A percentile compares a stretch with the other conserved stretches of the same genome.
Evolutionary conservation across 2,888 invertebrate species (phyloP).

Genomic region (Drosophila austrosaltans): DNA sequence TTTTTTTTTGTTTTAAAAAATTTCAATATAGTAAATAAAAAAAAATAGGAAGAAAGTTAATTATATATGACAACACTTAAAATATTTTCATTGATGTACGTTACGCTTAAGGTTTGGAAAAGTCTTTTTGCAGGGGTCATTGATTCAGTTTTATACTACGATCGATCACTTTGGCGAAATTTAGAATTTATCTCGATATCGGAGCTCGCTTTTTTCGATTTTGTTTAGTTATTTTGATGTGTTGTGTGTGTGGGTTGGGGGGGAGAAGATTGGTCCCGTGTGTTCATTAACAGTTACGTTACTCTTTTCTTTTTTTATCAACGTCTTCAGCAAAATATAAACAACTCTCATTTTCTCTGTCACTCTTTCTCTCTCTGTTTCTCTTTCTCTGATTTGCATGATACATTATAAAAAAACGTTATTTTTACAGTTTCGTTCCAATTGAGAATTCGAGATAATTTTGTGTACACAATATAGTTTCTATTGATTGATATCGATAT

Average conservation of each 20-base stretch:
- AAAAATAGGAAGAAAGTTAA: conserved; percentile 13
- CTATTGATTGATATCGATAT: conserved; percentile 52
- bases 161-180: conserved; percentile 71
- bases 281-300: conserved; percentile 59
- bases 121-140: conserved; percentile 8
- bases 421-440: conserved; percentile 65
- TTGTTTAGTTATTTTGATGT: conserved; percentile 25
- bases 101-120: conserved; percentile 54
- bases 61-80: conserved; percentile 54
- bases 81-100: conserved; percentile 65
- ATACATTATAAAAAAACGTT: conserved; percentile 57
- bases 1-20: neutral
- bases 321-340: conserved; percentile 14
- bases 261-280: conserved; percentile 19
- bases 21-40: conserved; percentile 25
- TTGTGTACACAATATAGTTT: conserved; percentile 77
- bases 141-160: conserved; percentile 40
- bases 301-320: conserved; percentile 53
- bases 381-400: conserved; percentile 61
- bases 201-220: conserved; percentile 38
- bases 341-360: conserved; percentile 33
- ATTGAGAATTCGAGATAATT: conserved; percentile 77
- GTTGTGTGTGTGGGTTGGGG: conserved; percentile 25
- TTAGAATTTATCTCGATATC: conserved; percentile 34
- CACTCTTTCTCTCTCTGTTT: conserved; percentile 62